Conservation (phyloP, 2,888 invertebrate genomes). For the Slavum lentiscoides region DNA sequence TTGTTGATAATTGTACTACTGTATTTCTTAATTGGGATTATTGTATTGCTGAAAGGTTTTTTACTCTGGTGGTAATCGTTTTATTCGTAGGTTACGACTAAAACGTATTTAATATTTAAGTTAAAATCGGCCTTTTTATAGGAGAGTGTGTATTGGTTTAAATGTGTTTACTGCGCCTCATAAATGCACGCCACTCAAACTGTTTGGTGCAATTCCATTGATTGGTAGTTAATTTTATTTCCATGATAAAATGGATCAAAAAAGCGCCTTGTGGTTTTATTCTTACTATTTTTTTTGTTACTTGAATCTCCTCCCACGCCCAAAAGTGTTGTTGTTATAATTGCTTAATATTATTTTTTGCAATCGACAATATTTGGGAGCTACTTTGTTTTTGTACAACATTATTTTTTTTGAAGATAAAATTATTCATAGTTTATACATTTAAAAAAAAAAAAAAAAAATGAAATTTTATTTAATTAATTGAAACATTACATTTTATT, state of each 20-base stretch:
- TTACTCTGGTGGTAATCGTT: not conserved
- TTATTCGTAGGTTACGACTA: constrained; percentile 9
- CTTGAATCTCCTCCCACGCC: not conserved
- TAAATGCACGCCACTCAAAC: constrained; percentile 49
- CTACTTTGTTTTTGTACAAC: not conserved
- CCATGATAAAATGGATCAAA: not conserved
- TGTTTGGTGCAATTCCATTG: constrained; percentile 19
- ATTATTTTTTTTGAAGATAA: constrained; percentile 1
- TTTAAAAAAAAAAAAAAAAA: not conserved
- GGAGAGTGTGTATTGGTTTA: constrained; percentile 41
- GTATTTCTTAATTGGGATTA: not conserved
- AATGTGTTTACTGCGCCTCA: constrained; percentile 47
- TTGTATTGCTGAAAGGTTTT: constrained; percentile 8
- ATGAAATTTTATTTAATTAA: not conserved
- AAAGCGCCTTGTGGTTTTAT: constrained; percentile 23
- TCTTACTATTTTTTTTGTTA: constrained; percentile 9
- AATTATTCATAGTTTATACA: not conserved
- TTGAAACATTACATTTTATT: not conserved
- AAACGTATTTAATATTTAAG: constrained; percentile 10
- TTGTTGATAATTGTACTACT: too few species aligned
- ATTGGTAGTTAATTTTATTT: constrained; percentile 20
- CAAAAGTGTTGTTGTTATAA: constrained; percentile 13
- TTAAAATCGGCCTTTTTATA: not conserved
- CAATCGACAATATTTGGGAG: constrained; percentile 8
- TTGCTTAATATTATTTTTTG: constrained; percentile 22